Percentiles rank a stretch among this genome's conserved stretches.
phyloP scores from a whole-genome alignment of 2,113 vertebrate species.

The Anhinga rufa region DNA sequence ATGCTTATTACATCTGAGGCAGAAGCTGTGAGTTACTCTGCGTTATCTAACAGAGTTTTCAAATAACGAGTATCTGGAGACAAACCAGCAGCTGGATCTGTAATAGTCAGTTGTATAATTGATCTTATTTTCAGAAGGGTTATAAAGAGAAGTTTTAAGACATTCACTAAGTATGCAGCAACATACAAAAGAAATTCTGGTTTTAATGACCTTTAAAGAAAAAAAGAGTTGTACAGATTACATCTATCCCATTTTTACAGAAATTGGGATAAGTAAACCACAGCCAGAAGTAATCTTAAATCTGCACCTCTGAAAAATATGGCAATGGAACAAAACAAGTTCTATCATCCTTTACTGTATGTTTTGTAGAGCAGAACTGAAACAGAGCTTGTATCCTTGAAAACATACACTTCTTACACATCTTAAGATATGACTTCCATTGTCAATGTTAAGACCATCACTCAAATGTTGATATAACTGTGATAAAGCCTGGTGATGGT shows the following conservation, averaged over 20 bases:
- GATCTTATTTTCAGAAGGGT: background rate
- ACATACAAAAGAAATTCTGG: background rate
- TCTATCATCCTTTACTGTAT: background rate
- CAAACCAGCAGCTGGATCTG: background rate
- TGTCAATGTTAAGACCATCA: background rate
- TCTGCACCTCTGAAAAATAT: background rate
- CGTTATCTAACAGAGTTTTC: background rate
- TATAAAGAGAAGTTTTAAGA: background rate
- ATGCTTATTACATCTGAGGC: background rate
- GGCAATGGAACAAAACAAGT: background rate
- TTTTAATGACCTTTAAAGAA: background rate
- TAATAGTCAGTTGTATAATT: background rate
- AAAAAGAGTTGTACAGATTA: background rate
- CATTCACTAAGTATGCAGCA: background rate
- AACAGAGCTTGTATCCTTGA: background rate
- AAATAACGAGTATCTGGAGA: background rate
- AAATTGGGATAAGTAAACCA: background rate
- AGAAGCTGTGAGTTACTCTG: background rate
- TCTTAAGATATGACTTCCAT: background rate
- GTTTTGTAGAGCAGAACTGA: background rate
- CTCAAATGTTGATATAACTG: background rate
- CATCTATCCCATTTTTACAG: background rate
- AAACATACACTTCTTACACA: background rate
- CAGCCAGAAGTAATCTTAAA: background rate
- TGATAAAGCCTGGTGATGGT: background rate